A percentile compares a stretch with the other conserved stretches of the same genome.
Conservation (phyloP, 1,140 invertebrate genomes). For the Thereuonema tuberculata region DNA sequence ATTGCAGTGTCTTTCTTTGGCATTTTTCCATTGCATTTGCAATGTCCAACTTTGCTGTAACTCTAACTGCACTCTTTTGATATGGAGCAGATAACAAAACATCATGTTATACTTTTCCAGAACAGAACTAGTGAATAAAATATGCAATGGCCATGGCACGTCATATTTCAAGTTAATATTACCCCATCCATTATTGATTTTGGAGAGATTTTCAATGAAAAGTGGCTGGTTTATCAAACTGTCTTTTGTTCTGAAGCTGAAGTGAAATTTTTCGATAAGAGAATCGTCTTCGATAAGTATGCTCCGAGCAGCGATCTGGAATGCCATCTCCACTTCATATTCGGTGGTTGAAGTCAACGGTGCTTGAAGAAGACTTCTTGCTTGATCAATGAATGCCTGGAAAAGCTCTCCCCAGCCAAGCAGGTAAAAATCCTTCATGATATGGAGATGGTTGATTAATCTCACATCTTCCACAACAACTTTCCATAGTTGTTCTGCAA, state of each 20-base stretch:
- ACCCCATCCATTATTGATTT: slow-evolving; percentile 42
- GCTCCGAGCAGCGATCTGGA: slow-evolving; percentile 44
- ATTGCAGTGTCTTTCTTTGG: slow-evolving; percentile 17
- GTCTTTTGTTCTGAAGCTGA: slow-evolving; percentile 14
- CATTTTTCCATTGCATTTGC: slow-evolving; percentile 41
- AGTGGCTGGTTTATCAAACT: slow-evolving; percentile 16
- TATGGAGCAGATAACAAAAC: slow-evolving; percentile 59
- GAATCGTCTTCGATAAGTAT: slow-evolving; percentile 49
- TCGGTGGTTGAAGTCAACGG: slow-evolving; percentile 16
- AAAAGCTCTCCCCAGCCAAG: slow-evolving; percentile 35
- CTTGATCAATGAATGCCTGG: slow-evolving; percentile 33
- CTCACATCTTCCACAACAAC: slow-evolving; percentile 31
- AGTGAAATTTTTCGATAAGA: slow-evolving; percentile 30
- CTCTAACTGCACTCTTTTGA: slow-evolving; percentile 67
- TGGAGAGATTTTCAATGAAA: slow-evolving; percentile 12
- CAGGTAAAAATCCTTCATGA: slow-evolving; percentile 34
- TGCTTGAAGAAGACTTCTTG: slow-evolving; percentile 26
- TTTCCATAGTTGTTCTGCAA: slow-evolving; percentile 34
- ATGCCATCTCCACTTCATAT: slow-evolving; percentile 39
- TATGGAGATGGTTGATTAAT: slow-evolving; percentile 35
- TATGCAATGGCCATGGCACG: slow-evolving; percentile 73
- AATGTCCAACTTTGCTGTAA: slow-evolving; percentile 62
- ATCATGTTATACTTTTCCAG: slow-evolving; percentile 66
- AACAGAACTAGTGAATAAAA: slow-evolving; percentile 60
- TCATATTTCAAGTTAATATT: slow-evolving; percentile 56